phyloP scores from a whole-genome alignment of 2,888 invertebrate genomes.

The Salpingus planirostris region DNA sequence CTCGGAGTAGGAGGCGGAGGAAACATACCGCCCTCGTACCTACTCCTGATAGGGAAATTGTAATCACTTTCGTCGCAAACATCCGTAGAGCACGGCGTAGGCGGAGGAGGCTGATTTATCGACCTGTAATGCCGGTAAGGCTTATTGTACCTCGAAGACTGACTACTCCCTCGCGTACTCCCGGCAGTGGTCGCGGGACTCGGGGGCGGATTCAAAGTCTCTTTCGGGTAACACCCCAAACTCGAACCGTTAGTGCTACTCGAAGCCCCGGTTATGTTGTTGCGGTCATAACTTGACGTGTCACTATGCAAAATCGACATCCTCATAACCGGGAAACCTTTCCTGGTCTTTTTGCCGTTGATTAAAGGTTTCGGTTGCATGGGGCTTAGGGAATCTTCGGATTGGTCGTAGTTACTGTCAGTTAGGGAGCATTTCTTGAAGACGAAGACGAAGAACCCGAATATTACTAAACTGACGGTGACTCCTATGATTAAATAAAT shows the following conservation, averaged over 20 bases:
- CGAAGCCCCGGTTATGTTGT: constrained; percentile 54
- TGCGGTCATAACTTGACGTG: constrained; percentile 59
- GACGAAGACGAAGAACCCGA: constrained; percentile 24
- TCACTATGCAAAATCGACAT: constrained; percentile 59
- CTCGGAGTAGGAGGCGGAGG: constrained; percentile 70
- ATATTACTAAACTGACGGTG: constrained; percentile 16
- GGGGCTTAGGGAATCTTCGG: constrained; percentile 58
- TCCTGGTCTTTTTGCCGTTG: constrained; percentile 1
- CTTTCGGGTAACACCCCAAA: constrained; percentile 61
- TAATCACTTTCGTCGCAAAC: constrained; percentile 86
- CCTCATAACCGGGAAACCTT: constrained; percentile 45
- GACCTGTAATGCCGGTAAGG: constrained; percentile 34
- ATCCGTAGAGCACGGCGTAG: constrained; percentile 91
- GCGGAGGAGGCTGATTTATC: constrained; percentile 81
- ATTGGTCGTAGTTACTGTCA: constrained; percentile 48
- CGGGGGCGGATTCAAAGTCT: constrained; percentile 84
- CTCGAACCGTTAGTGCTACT: constrained; percentile 57
- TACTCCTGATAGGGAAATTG: constrained; percentile 54
- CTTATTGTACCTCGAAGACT: constrained; percentile 49
- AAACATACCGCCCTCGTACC: constrained; percentile 59
- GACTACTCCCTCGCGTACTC: constrained; percentile 48
- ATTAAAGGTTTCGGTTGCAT: constrained; percentile 29
- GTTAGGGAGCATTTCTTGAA: constrained; percentile 21
- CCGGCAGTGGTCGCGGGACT: constrained; percentile 73
- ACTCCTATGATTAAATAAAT: constrained; percentile 49